Conservation (phyloP, 2,113 vertebrate species). For the Anseranas semipalmata region DNA sequence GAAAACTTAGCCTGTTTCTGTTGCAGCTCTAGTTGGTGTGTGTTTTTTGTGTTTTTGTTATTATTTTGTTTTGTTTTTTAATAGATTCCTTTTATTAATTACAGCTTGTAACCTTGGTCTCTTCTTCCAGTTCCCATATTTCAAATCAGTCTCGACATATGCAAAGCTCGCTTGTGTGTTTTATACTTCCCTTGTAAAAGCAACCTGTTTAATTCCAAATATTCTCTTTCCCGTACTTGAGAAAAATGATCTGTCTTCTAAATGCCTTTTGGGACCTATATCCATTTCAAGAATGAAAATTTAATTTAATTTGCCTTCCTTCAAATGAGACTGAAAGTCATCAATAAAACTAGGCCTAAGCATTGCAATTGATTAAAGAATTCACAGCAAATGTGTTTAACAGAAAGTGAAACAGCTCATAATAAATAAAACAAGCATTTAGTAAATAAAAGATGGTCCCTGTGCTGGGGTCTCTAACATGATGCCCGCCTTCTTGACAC, state of each 20-base stretch:
- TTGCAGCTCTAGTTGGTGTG: background rate
- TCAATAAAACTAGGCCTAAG: conserved; percentile 52
- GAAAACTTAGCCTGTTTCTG: background rate
- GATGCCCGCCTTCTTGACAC: background rate
- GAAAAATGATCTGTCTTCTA: conserved; percentile 58
- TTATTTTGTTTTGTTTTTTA: background rate
- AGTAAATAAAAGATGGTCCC: background rate
- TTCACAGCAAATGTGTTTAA: conserved; percentile 24
- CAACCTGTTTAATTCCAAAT: conserved; percentile 62
- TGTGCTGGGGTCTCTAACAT: background rate
- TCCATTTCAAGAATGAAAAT: conserved; percentile 51
- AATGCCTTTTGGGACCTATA: conserved; percentile 53
- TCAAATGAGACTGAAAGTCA: conserved; percentile 52
- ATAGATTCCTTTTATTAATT: background rate
- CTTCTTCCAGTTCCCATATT: background rate
- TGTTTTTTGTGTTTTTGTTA: background rate
- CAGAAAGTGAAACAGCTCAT: background rate
- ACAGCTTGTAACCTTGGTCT: background rate
- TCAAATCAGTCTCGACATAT: background rate
- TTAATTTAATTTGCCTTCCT: conserved; percentile 61
- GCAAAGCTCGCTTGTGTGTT: background rate
- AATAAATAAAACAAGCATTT: conserved; percentile 23
- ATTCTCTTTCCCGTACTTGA: conserved; percentile 46
- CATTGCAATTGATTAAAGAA: conserved; percentile 30
- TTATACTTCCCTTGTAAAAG: background rate